Evolutionary conservation across 2,113 vertebrate species (phyloP).

Genomic region (Semnornis frantzii): DNA sequence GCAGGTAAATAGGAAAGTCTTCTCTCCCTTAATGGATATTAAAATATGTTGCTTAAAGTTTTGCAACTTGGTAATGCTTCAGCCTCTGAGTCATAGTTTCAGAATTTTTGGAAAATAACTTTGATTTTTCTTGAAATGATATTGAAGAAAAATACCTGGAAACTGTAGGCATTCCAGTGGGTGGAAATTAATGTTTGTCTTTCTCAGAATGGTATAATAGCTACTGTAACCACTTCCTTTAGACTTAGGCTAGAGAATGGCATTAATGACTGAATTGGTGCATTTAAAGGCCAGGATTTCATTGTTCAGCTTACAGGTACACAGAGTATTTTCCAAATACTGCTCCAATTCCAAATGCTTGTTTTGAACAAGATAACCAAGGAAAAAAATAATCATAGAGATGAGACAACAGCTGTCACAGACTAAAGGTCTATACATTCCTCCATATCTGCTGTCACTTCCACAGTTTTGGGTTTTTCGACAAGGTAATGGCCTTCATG

Average conservation of each 20-base stretch:
- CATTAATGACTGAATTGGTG: background rate
- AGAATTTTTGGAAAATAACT: background rate
- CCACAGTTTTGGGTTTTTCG: too few relatives aligned
- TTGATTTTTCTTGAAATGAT: background rate
- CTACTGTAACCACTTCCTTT: background rate
- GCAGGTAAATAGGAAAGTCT: background rate
- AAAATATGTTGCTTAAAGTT: background rate
- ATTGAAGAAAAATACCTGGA: background rate
- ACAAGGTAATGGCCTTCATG: too few relatives aligned
- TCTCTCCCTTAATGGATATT: background rate
- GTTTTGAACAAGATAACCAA: background rate
- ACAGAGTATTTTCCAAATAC: background rate
- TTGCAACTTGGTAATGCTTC: background rate
- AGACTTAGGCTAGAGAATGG: background rate
- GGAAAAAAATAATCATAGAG: background rate
- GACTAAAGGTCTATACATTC: too few relatives aligned
- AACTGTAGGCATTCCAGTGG: background rate
- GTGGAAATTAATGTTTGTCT: background rate
- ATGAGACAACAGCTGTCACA: background rate
- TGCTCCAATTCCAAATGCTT: background rate
- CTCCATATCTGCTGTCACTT: too few relatives aligned
- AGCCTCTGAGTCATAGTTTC: background rate
- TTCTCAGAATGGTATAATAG: background rate
- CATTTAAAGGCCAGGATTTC: background rate
- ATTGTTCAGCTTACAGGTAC: background rate